phyloP scores from a whole-genome alignment of 2,113 vertebrate species.

The Phalacrocorax brasilianus region DNA sequence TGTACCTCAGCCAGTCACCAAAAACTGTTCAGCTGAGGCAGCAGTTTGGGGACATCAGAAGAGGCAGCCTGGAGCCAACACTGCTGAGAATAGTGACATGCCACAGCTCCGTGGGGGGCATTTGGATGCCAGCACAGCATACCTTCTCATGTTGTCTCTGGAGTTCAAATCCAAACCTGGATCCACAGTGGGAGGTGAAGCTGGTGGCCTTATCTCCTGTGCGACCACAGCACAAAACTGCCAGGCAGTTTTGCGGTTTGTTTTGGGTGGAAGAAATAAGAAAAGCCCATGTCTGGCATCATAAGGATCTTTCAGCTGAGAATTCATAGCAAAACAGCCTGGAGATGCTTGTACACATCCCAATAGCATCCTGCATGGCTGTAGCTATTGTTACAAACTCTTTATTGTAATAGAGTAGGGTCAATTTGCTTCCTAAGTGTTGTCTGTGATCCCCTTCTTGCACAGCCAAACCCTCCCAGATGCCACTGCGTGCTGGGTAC shows the following conservation, averaged over 20 bases:
- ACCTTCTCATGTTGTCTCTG: neutral
- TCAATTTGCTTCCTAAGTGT: neutral
- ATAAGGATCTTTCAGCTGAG: neutral
- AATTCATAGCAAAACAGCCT: neutral
- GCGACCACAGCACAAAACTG: neutral
- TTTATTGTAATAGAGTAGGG: neutral
- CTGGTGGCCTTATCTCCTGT: neutral
- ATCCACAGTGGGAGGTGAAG: neutral
- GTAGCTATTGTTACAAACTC: neutral
- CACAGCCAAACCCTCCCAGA: neutral
- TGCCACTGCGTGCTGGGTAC: accelerated
- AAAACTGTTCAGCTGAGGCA: constrained; percentile 31
- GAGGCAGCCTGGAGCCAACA: neutral
- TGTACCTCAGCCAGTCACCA: neutral
- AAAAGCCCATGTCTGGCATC: neutral
- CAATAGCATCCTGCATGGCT: neutral
- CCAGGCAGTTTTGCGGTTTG: neutral
- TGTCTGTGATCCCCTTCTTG: neutral
- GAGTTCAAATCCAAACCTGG: neutral
- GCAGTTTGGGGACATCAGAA: neutral
- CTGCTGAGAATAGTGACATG: neutral
- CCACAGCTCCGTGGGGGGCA: neutral
- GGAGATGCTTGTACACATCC: neutral
- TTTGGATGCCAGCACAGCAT: neutral
- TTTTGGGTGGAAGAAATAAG: neutral